Evolutionary conservation across 2,797 vertebrate genomes (phyloP), one percentile per base, ranked within the genome.

Genomic region (Graptemys geographica): DNA sequence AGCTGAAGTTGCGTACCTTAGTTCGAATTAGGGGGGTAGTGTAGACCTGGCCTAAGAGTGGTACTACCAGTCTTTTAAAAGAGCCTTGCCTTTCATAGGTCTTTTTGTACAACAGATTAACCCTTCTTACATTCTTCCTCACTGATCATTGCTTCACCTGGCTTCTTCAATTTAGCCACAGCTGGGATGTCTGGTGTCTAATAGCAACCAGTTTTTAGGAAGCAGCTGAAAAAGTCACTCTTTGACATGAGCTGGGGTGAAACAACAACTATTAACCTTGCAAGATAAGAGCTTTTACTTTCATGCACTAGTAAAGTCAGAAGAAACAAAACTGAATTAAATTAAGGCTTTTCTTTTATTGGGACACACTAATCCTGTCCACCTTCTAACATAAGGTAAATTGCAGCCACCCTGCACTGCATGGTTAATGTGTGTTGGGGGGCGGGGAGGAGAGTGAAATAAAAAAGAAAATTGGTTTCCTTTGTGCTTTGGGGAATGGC

Each of bases 131-230:
- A 65, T 65, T 65, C 33, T 65, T 65, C 62, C 33, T 65, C 33
- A 9, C 18, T 65, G 62, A 65, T 65, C 62, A 65, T 65, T 65
- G n/a, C 12, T 90, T 96, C 12, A 80, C 21, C 4, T 2, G 11
- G 72, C 69, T 94, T 89, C 49, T 55, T 88, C 65, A 79, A 33
- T 37, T n/a, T 51, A 79, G 33, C 3, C 55, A 44, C 33, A 33
- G 81, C 84, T 33, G 84, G 4, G 28, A 90, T 83, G 76, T 87
- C 52, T 65, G 47, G 41, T 52, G 8, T 91, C 47, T 90, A 28
- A 89, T 95, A 94, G 89, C 49, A 55, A 4, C 4, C 79, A 25
- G 1, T 41, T 96, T 91, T 89, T 51, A 74, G 92, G 10, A 92
- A 95, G 81, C 59, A 81, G 80, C 57, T 78, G 79, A 28, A 6